Evolutionary conservation across 1,140 invertebrate species (phyloP).

Genomic region (Calephelis nemesis): DNA sequence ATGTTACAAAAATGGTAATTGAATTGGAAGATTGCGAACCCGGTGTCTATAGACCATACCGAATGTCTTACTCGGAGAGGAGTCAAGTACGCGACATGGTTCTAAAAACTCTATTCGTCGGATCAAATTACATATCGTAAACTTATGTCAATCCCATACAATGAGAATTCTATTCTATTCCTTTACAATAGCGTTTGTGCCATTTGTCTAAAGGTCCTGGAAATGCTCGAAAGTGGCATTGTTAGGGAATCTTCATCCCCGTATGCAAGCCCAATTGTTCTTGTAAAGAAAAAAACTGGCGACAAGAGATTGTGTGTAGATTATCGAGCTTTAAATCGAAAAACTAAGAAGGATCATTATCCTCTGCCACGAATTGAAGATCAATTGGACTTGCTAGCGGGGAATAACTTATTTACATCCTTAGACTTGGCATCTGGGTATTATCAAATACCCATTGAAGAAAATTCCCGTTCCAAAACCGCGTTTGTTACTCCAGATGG

Average conservation of each 20-base stretch:
- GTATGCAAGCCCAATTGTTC: conserved; percentile 9
- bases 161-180: too few species aligned
- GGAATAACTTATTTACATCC: not conserved
- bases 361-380: not conserved
- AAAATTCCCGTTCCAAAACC: not conserved
- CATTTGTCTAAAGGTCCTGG: too few species aligned
- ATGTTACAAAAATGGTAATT: conserved; percentile 33
- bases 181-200: too few species aligned
- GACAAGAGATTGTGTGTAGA: conserved; percentile 16
- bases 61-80: too few species aligned
- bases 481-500: not conserved
- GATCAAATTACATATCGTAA: too few species aligned
- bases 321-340: conserved; percentile 5
- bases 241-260: too few species aligned
- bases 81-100: too few species aligned
- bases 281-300: conserved; percentile 1
- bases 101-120: too few species aligned
- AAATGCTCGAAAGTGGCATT: too few species aligned
- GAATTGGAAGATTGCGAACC: conserved; percentile 27
- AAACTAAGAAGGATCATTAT: conserved; percentile 4
- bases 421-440: conserved; percentile 1
- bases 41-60: not conserved
- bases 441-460: not conserved
- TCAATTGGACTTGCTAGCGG: not conserved
- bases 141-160: too few species aligned